phyloP scores from a whole-genome alignment of 2,113 vertebrate species.

The Rhea pennata region DNA sequence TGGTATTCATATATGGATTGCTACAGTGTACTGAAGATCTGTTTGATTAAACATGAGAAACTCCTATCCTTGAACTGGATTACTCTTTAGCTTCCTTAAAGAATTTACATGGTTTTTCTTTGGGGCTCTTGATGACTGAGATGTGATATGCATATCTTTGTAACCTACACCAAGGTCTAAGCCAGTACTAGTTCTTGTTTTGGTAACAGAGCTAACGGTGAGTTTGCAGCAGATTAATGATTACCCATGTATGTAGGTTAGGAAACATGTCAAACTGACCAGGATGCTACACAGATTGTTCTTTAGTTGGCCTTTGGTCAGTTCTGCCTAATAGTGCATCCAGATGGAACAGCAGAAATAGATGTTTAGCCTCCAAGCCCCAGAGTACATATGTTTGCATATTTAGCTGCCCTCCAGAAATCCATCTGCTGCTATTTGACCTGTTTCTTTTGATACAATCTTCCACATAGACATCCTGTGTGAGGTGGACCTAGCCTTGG shows the following conservation, averaged over 20 bases:
- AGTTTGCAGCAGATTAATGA: conserved; percentile 6
- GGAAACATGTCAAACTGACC: not conserved
- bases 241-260: not conserved
- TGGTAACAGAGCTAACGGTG: not conserved
- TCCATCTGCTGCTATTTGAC: not conserved
- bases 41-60: conserved; percentile 37
- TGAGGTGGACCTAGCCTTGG: not conserved
- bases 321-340: not conserved
- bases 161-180: conserved; percentile 1
- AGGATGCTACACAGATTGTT: not conserved
- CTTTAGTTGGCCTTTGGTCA: not conserved
- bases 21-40: not conserved
- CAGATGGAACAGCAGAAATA: not conserved
- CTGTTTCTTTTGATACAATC: not conserved
- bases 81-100: conserved; percentile 60
- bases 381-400: not conserved
- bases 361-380: not conserved
- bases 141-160: not conserved
- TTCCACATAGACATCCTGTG: not conserved
- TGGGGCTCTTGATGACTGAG: conserved; percentile 14
- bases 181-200: not conserved
- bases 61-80: conserved; percentile 26
- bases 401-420: not conserved
- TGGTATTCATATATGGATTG: not conserved
- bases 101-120: conserved; percentile 25